These are phyloP conservation scores for Anthoscopus minutus DNA, from an alignment of 2,113 vertebrate species.

Conservation along the genomic window DNA sequence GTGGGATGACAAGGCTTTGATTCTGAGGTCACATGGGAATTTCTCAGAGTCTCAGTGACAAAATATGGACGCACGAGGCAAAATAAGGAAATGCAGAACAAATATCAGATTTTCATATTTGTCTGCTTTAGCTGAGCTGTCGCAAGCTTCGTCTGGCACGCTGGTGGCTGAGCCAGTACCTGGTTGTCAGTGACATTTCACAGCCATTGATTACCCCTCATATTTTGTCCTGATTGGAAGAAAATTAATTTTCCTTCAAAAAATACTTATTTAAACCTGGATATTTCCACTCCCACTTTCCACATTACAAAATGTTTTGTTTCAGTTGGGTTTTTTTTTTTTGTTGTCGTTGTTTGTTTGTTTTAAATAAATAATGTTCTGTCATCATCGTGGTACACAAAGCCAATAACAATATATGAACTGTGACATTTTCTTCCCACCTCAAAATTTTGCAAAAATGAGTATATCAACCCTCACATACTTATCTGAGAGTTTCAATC, in stretches of 20 bases:
- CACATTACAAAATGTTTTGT: neutral
- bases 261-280: neutral
- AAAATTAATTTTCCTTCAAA: neutral
- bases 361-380: neutral
- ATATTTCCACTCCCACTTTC: neutral
- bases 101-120: neutral
- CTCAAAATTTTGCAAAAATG: neutral
- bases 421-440: neutral
- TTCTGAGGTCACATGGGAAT: neutral
- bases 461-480: neutral
- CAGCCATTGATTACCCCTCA: rapidly evolving
- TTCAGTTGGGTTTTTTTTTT: neutral
- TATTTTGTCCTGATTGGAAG: neutral
- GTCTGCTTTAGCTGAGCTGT: neutral
- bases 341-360: neutral
- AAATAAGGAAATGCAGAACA: neutral
- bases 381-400: too few relatives aligned
- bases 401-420: rapidly evolving
- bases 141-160: neutral
- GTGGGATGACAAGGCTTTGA: neutral
- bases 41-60: neutral
- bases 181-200: neutral
- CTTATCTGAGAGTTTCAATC: neutral
- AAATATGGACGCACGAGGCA: neutral
- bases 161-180: neutral